Evolutionary conservation across 2,797 vertebrate genomes (phyloP).

Genomic region (Crenichthys baileyi): DNA sequence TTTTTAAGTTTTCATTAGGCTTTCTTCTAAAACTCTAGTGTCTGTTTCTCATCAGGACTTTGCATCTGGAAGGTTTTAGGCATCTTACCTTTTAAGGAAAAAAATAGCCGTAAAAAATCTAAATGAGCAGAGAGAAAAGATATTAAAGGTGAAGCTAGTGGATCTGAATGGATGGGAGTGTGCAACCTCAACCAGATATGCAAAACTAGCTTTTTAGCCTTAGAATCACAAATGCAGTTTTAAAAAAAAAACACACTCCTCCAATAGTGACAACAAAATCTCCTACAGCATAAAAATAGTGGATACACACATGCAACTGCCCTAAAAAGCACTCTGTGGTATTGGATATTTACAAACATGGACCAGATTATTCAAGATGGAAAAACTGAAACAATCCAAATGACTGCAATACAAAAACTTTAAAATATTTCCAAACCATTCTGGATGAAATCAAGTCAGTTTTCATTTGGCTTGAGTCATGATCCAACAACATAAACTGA

Average conservation of each 20-base stretch:
- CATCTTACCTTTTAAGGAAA: constrained; percentile 73
- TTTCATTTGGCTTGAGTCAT: constrained; percentile 27
- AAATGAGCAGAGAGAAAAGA: constrained; percentile 56
- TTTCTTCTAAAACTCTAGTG: constrained; percentile 55
- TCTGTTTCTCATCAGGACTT: constrained; percentile 78
- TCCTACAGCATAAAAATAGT: background rate
- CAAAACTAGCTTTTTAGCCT: constrained; percentile 17
- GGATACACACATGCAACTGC: background rate
- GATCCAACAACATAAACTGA: constrained; percentile 35
- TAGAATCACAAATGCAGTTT: constrained; percentile 17
- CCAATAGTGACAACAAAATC: constrained; percentile 14
- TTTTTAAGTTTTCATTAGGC: constrained; percentile 58
- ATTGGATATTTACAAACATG: constrained; percentile 13
- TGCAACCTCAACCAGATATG: constrained; percentile 19
- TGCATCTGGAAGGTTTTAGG: constrained; percentile 81
- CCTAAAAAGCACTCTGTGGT: constrained; percentile 9
- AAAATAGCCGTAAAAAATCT: constrained; percentile 56
- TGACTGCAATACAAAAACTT: constrained; percentile 41
- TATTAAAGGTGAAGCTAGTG: constrained; percentile 27
- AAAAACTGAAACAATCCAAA: constrained; percentile 20
- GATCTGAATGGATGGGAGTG: constrained; percentile 17
- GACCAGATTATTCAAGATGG: constrained; percentile 19
- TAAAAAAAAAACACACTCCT: constrained; percentile 2
- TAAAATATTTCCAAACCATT: constrained; percentile 33
- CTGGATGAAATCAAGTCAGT: constrained; percentile 22